A percentile compares a stretch with the other conserved stretches of the same genome.
phyloP scores from a whole-genome alignment of 1,140 invertebrate genomes.

The Holotrichia oblita region DNA sequence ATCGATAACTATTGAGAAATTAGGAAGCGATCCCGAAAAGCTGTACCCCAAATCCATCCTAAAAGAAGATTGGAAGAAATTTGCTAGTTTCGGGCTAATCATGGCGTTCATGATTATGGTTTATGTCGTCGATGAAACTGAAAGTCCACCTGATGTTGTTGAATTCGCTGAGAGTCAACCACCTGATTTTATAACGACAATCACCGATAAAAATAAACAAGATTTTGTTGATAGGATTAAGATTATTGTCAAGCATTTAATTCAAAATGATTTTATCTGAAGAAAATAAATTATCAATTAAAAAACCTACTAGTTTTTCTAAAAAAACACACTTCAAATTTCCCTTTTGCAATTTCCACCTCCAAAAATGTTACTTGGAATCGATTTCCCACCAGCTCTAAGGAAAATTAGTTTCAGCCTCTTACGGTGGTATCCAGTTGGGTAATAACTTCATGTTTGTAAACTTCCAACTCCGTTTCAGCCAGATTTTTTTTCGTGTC shows the following conservation, averaged over 20 bases:
- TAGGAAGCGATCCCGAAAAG: conserved; percentile 42
- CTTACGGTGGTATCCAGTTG: too few species aligned
- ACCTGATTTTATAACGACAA: neutral
- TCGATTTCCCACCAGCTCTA: too few species aligned
- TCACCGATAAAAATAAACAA: neutral
- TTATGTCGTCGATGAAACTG: neutral
- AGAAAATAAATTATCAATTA: too few species aligned
- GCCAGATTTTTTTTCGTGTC: too few species aligned
- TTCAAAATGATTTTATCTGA: neutral
- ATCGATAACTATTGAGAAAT: neutral
- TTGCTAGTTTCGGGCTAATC: conserved; percentile 7
- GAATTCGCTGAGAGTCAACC: neutral
- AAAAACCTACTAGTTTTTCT: too few species aligned
- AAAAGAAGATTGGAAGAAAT: conserved; percentile 37
- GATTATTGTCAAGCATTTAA: neutral
- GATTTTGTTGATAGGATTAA: neutral
- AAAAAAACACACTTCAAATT: too few species aligned
- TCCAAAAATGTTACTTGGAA: too few species aligned
- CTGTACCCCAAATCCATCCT: conserved; percentile 30
- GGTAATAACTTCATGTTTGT: too few species aligned
- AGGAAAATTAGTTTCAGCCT: too few species aligned
- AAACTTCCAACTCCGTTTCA: too few species aligned
- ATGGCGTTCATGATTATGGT: conserved; percentile 34
- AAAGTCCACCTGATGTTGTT: neutral
- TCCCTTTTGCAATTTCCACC: too few species aligned